Conservation (phyloP, 2,797 vertebrate genomes). For the Crenichthys baileyi region DNA sequence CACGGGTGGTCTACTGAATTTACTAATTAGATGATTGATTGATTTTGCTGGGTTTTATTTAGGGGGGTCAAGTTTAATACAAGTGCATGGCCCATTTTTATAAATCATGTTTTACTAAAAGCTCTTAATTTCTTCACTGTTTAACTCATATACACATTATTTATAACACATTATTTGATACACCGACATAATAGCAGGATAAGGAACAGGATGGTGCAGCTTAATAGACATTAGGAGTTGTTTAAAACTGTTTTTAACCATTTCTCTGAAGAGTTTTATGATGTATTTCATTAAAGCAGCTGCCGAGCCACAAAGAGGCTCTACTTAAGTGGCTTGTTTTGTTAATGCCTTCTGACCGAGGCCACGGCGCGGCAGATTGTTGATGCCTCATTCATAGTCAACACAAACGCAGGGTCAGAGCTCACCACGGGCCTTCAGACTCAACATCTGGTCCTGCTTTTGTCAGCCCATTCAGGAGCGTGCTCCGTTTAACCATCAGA, state of each 20-base stretch:
- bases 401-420: constrained; percentile 42
- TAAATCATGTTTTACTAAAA: neutral
- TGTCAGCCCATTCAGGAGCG: constrained; percentile 55
- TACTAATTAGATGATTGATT: too few species aligned
- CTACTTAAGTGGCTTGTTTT: constrained; percentile 27
- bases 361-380: constrained; percentile 34
- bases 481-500: constrained; percentile 47
- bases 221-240: neutral
- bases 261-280: constrained; percentile 20
- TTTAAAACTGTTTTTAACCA: neutral
- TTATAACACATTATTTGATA: too few species aligned
- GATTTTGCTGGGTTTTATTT: neutral
- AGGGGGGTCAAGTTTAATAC: neutral
- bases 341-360: constrained; percentile 9
- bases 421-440: constrained; percentile 6
- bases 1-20: neutral
- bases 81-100: neutral
- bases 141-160: neutral
- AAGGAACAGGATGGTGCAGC: neutral
- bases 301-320: constrained; percentile 45
- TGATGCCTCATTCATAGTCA: constrained; percentile 50
- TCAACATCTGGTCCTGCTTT: constrained; percentile 66
- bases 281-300: constrained; percentile 40
- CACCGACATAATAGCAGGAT: neutral
- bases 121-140: neutral